phyloP scores from a whole-genome alignment of 1,140 invertebrate species.

The Trypoxylus dichotomus region DNA sequence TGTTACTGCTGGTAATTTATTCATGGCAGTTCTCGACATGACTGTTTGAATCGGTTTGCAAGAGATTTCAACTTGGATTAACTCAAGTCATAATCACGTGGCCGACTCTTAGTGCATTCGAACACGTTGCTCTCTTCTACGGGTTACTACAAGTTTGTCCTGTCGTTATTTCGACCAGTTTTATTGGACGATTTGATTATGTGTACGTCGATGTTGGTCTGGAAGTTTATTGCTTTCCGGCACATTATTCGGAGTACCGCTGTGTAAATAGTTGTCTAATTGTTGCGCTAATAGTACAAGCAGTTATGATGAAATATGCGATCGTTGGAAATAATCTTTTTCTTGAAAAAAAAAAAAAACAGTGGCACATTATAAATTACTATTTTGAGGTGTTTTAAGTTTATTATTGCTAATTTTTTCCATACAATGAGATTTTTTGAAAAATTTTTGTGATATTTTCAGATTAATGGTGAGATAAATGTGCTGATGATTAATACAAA shows the following conservation, averaged over 20 bases:
- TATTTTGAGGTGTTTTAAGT: too few relatives aligned
- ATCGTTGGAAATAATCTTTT: too few relatives aligned
- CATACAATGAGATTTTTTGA: too few relatives aligned
- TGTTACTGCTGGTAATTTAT: constrained; percentile 47
- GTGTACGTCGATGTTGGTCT: neutral
- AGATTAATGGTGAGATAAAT: too few relatives aligned
- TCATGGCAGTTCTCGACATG: constrained; percentile 48
- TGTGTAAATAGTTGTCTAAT: neutral
- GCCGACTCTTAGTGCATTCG: constrained; percentile 30
- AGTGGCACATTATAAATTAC: too few relatives aligned
- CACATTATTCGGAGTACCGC: neutral
- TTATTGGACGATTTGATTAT: constrained; percentile 17
- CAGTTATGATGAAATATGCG: too few relatives aligned
- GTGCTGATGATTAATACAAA: too few relatives aligned
- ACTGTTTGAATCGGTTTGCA: constrained; percentile 47
- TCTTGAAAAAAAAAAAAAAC: too few relatives aligned
- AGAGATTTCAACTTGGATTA: constrained; percentile 50
- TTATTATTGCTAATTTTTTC: too few relatives aligned
- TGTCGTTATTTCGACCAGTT: constrained; percentile 15
- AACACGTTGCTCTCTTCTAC: neutral
- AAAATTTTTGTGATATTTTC: too few relatives aligned
- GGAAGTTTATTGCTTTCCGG: constrained; percentile 14
- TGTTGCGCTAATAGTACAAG: too few relatives aligned
- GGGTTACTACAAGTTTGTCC: neutral
- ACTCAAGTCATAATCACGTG: constrained; percentile 47